Evolutionary conservation across 2,888 invertebrate species (phyloP).

Genomic region (Drosophila helvetica): DNA sequence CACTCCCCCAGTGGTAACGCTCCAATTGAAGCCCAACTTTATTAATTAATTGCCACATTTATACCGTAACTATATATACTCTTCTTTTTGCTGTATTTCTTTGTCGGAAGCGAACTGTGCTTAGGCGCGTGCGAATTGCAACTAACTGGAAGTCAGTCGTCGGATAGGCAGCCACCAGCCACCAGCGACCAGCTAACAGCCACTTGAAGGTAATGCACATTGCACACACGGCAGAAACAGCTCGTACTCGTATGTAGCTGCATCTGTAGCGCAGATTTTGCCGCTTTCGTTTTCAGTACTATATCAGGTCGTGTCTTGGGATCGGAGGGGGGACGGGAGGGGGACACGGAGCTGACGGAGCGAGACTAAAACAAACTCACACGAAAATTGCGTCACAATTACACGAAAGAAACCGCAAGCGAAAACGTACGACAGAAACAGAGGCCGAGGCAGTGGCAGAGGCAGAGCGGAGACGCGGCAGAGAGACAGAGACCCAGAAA

Average conservation of each 20-base stretch:
- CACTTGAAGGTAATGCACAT: conserved; percentile 17
- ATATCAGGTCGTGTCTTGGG: conserved; percentile 12
- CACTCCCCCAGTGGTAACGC: conserved; percentile 37
- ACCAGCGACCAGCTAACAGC: conserved; percentile 1
- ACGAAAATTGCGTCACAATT: conserved; percentile 72
- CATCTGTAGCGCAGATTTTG: conserved; percentile 17
- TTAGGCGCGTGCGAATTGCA: conserved; percentile 58
- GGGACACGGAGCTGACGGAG: conserved; percentile 50
- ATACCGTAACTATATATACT: conserved; percentile 22
- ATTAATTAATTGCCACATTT: conserved; percentile 27
- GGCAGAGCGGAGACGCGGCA: conserved; percentile 8
- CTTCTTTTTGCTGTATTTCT: not conserved
- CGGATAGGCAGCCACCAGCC: not conserved
- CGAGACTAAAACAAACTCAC: conserved; percentile 59
- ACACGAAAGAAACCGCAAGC: conserved; percentile 58
- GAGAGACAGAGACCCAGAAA: conserved; percentile 74
- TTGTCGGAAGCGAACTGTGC: conserved; percentile 54
- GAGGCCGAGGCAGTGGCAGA: conserved; percentile 23
- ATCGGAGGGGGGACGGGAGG: conserved; percentile 13
- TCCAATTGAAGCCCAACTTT: conserved; percentile 45
- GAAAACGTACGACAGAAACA: conserved; percentile 25
- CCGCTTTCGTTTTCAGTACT: conserved; percentile 61
- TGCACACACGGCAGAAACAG: conserved; percentile 12
- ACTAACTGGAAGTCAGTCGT: conserved; percentile 28
- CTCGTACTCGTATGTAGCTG: not conserved